Evolutionary conservation across 2,113 vertebrate genomes (phyloP), one percentile per base, ranked within the genome.

Genomic region (Rhizomys pruinosus): DNA sequence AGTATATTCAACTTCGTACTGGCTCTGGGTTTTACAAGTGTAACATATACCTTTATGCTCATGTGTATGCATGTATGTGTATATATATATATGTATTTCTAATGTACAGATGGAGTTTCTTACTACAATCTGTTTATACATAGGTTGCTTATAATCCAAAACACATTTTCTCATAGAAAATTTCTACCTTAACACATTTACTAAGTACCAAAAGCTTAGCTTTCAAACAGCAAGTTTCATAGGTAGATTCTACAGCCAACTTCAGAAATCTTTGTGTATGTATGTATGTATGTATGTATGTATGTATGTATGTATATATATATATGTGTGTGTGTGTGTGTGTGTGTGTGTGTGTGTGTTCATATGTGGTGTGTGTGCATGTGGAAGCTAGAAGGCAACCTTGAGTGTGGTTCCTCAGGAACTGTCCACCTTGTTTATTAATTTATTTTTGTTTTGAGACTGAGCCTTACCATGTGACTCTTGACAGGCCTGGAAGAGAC

Each of bases 61-160:
- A 82, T 64, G 52, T 74, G n/a, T n/a, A n/a, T n/a, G n/a, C n/a
- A n/a, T n/a, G n/a, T n/a, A n/a, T n/a, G n/a, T n/a, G n/a, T n/a
- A n/a, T n/a, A n/a, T n/a, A n/a, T n/a, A n/a, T n/a, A n/a, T n/a
- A n/a, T n/a, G n/a, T n/a, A 34, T 34, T 85, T 19, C 55, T 72
- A 66, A 79, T 63, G 77, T 86, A 42, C 15, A 92, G 81, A 78
- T 84, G 78, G 77, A 42, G 12, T 93, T 94, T 92, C 39, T 93
- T 93, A 78, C 57, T 93, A 78, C 57, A 74, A 34, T 47, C 34
- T 92, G 59, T 78, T 66, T 93, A 89, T 92, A 76, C 92, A 76
- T 85, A 95, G 64, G 59, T 86, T 86, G 91, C 89, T 96, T 91
- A 76, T 92, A 68, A 90, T 68, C 90, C 64, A 52, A 63, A 74